Conservation (phyloP, 2,113 vertebrate species). For the Gopherus flavomarginatus region DNA sequence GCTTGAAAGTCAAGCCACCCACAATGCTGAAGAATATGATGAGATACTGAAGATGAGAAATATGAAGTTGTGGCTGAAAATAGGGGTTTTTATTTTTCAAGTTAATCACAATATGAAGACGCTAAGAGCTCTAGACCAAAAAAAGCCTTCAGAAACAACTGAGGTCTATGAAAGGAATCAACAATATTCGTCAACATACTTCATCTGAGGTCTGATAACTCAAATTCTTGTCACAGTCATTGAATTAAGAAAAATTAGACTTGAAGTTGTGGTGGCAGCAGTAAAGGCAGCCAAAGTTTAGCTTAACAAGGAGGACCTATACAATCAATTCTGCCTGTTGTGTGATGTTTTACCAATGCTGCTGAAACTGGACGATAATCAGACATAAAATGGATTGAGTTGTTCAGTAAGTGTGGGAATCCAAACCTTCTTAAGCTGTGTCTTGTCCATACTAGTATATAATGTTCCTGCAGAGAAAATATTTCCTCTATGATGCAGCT, state of each 20-base stretch:
- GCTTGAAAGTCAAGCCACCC: background rate
- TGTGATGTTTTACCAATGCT: slow-evolving; percentile 7
- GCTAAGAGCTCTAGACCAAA: background rate
- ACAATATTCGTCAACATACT: slow-evolving; percentile 1
- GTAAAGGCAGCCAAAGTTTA: background rate
- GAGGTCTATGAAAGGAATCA: background rate
- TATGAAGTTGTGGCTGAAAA: background rate
- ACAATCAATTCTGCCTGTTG: slow-evolving; percentile 15
- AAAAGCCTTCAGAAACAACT: background rate
- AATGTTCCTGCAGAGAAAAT: background rate
- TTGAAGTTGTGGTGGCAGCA: background rate
- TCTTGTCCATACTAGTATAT: background rate
- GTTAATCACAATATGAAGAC: background rate
- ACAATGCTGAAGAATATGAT: background rate
- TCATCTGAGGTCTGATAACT: slow-evolving; percentile 38
- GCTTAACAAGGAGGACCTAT: background rate
- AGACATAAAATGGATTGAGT: slow-evolving; percentile 42
- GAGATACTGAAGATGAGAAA: background rate
- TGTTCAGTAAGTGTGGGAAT: slow-evolving; percentile 30
- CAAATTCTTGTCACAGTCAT: slow-evolving; percentile 1
- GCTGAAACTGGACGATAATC: slow-evolving; percentile 43
- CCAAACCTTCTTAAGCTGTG: background rate
- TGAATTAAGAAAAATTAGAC: slow-evolving; percentile 42
- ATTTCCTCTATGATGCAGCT: background rate
- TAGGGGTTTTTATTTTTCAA: background rate